Percentiles rank a stretch among this genome's conserved stretches.
Conservation (phyloP, 2,888 invertebrate species). For the Nemoura dubitans region DNA sequence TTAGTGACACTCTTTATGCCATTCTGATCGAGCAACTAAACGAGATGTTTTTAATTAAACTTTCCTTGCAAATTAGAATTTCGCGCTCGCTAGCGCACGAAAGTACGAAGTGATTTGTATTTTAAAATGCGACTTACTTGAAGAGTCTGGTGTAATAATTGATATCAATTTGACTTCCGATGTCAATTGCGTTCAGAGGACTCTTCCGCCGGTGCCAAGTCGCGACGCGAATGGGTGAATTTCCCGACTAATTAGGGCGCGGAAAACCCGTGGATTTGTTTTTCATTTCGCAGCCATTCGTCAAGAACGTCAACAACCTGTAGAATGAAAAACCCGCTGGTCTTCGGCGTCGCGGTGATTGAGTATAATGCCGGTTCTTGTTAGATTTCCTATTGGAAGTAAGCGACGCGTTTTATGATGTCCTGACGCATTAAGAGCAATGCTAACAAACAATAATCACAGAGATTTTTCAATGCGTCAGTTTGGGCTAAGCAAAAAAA, state of each 20-base stretch:
- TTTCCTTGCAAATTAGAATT: slow-evolving; percentile 16
- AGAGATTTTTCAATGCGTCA: slow-evolving; percentile 34
- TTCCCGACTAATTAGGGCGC: background rate
- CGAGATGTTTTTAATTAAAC: slow-evolving; percentile 36
- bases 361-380: background rate
- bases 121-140: background rate
- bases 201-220: background rate
- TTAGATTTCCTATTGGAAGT: background rate
- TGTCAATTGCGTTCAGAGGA: background rate
- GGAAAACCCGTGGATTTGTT: background rate
- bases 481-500: slow-evolving; percentile 13
- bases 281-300: background rate
- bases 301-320: slow-evolving; percentile 29
- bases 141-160: background rate
- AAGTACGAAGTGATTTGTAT: background rate
- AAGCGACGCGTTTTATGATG: slow-evolving; percentile 34
- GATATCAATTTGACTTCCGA: slow-evolving; percentile 1
- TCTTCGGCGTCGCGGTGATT: background rate
- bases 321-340: background rate
- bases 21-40: slow-evolving; percentile 36
- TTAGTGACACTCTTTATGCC: slow-evolving; percentile 32
- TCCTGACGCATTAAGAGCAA: slow-evolving; percentile 10
- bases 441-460: slow-evolving; percentile 30
- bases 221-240: background rate
- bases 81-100: background rate